These are phyloP conservation scores for Chionodraco myersi DNA, from an alignment of 2,113 vertebrate species.

Conservation along the genomic window DNA sequence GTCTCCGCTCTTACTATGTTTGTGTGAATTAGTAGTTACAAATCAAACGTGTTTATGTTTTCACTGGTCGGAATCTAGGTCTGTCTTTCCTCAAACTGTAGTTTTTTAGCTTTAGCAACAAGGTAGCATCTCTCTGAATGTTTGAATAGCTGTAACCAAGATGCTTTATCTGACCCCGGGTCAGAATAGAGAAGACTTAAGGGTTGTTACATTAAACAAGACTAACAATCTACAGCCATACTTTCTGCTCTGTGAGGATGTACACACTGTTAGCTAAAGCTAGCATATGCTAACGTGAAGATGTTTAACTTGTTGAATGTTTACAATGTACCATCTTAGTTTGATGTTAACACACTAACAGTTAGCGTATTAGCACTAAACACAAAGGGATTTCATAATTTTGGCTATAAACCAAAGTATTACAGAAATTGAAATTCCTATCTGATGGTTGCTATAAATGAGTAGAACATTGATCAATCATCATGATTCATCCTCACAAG, in stretches of 20 bases:
- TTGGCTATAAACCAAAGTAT: background rate
- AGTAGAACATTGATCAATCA: background rate
- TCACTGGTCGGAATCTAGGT: background rate
- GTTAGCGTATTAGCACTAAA: background rate
- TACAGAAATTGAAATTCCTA: background rate
- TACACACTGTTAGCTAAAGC: background rate
- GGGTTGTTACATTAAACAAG: background rate
- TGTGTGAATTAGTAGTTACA: background rate
- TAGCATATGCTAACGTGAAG: background rate
- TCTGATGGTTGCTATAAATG: background rate
- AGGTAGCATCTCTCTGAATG: background rate
- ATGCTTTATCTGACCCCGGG: slow-evolving; percentile 4
- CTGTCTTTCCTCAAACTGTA: background rate
- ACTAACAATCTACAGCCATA: background rate
- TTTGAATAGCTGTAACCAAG: slow-evolving; percentile 1
- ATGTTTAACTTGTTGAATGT: background rate
- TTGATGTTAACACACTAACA: background rate
- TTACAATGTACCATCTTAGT: background rate
- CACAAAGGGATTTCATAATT: background rate
- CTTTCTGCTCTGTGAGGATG: background rate
- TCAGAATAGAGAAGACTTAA: background rate
- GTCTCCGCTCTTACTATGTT: slow-evolving; percentile 16
- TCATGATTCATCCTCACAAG: background rate
- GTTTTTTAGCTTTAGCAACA: slow-evolving; percentile 13
- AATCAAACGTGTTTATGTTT: slow-evolving; percentile 15